Base-by-base conservation (phyloP, 2,888 invertebrate species). In the Enchytraeus crypticus region DNA sequence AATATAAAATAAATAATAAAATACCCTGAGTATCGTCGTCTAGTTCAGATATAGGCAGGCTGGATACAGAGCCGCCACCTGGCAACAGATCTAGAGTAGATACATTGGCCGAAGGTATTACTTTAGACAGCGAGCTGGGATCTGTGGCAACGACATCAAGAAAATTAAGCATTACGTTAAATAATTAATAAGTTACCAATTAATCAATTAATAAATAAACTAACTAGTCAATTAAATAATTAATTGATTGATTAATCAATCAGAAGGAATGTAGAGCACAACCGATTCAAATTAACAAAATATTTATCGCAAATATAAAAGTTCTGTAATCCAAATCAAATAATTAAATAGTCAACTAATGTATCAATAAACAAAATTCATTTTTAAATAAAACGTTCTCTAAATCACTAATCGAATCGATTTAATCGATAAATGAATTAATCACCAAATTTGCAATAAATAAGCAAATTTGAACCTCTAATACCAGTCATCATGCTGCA, bases 21-120 rank as follows among this genome's bases (percentile, higher is more conserved):
- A 45, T 45, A 63, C 63, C 57, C 51, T 57, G 51, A 26, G 59
- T 21, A 32, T 64, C 75, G 55, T 74, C 74, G 58, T 76, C 76
- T 1, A 71, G 71, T 59, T 75, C 75, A 0, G 74, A 73, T 38
- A 73, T 66, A 3, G 72, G 71, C 45, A 75, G 66, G 65, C 74
- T 74, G 64, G 71, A 71, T 38, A 72, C 61, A 23, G 75, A 75
- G 49, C 68, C 69, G 51, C 55, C 55, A 5, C n/a, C 29, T 51
- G 38, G 46, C 53, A 32, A 53, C 32, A 43, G 33, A 8, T 38
- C 26, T 34, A n/a, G 49, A 11, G 27, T 32, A 14, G 56, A 61
- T 4, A 18, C 23, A 29, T 53, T 53, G 14, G 49, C 63, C 1
- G 61, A 62, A 11, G 64, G 64, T 14, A 64, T 62, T n/a, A 43